Base-by-base conservation (phyloP, 2,113 vertebrate genomes). In the Athene noctua region DNA sequence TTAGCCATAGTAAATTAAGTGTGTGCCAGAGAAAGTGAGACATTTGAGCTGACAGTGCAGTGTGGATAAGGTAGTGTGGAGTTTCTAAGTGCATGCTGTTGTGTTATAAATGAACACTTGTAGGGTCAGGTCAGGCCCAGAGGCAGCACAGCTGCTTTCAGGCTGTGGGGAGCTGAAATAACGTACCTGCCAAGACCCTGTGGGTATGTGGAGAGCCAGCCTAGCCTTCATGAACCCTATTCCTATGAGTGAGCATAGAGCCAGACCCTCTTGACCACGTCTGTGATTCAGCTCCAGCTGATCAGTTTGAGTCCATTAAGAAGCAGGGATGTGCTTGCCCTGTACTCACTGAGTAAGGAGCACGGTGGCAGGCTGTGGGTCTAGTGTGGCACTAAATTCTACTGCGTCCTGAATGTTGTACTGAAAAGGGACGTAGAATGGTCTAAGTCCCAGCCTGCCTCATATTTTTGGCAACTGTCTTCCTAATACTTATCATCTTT, bases 271-370 rank as follows among this genome's bases (percentile, higher is more conserved):
- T 44, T 68, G 62, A 65, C 74, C 63, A 21, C 0, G 0, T 25
- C 54, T 21, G 12, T 44, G 36, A 73, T 73, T 61, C 67, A 83
- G 57, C 6, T 36, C 47, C 49, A 57, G 77, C 21, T 80, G 80
- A 84, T 68, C 40, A 52, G 44, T 72, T 75, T 0, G 2, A 27
- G 21, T 44, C 59, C 1, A 0, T 46, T 23, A 40, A 16, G 67
- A 59, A 78, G 46, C 49, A 52, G 49, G 47, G 58, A 63, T 36
- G 22, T 22, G 12, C 26, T 34, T 80, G 58, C 14, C 23, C 58
- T 27, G 18, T 21, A 36, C 29, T 47, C 54, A 18, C 17, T 46
- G 63, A 46, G 21, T 16, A 70, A 30, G 36, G 30, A 77, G 34
- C 18, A 13, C 2, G 23, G 57, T 13, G 44, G 62, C 54, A 88